phyloP scores from a whole-genome alignment of 1,140 invertebrate genomes.

The Planococcus citri region DNA sequence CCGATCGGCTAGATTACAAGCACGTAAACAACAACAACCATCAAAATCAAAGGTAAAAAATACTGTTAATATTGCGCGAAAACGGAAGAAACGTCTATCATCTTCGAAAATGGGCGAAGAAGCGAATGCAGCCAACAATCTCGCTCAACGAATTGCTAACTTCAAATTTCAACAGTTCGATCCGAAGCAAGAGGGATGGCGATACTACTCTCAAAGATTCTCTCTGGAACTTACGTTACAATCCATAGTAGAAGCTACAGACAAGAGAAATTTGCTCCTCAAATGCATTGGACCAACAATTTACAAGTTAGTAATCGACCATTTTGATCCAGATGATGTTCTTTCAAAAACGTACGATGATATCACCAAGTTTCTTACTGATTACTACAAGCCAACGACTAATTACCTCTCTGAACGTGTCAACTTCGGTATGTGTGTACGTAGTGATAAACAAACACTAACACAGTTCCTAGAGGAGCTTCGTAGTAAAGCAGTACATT shows the following conservation, averaged over 20 bases:
- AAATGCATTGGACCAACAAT: background rate
- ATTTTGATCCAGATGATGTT: background rate
- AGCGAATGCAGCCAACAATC: no score
- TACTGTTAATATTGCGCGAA: no score
- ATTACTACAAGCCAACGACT: background rate
- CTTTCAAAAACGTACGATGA: background rate
- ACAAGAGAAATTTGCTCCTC: background rate
- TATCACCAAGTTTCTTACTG: background rate
- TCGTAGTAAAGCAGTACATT: background rate
- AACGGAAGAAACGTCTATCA: no score
- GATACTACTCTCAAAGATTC: background rate
- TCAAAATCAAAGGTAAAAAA: no score
- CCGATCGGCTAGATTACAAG: no score
- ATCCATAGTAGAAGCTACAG: background rate
- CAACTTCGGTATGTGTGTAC: background rate
- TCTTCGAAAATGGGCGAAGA: no score
- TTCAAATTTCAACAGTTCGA: no score
- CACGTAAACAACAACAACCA: no score
- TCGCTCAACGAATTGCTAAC: no score
- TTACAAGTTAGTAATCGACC: background rate
- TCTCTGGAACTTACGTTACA: background rate
- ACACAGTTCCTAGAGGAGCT: background rate
- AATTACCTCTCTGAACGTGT: background rate
- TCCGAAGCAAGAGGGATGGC: background rate
- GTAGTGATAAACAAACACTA: background rate